Conservation (phyloP, 2,888 invertebrate genomes). For the Phyto melanocephala region DNA sequence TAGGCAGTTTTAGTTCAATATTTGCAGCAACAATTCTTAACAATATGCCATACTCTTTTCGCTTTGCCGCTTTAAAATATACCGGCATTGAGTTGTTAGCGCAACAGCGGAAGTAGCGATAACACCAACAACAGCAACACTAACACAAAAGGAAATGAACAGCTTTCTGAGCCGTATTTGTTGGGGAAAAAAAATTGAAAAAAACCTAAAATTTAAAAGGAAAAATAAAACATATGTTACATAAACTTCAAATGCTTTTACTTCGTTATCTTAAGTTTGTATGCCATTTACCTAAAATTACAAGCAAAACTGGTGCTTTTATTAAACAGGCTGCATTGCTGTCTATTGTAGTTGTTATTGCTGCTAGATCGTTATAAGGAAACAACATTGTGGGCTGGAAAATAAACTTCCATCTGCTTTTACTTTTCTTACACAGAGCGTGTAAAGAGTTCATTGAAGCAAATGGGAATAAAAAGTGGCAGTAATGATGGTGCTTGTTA, state of each 20-base stretch:
- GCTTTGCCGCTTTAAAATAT: slow-evolving; percentile 50
- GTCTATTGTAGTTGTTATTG: neutral
- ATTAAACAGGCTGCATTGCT: slow-evolving; percentile 13
- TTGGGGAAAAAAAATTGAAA: neutral
- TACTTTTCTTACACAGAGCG: slow-evolving; percentile 4
- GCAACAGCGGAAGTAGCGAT: slow-evolving; percentile 71
- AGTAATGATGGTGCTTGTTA: slow-evolving; percentile 47
- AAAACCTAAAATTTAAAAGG: neutral
- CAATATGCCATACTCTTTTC: neutral
- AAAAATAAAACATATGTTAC: neutral
- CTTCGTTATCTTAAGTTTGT: slow-evolving; percentile 17
- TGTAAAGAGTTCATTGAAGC: slow-evolving; percentile 51
- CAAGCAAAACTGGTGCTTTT: slow-evolving; percentile 22
- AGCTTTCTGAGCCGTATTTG: slow-evolving; percentile 61
- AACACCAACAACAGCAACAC: slow-evolving; percentile 67
- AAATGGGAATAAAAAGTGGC: slow-evolving; percentile 55
- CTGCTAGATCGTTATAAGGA: neutral
- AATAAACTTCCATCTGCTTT: neutral
- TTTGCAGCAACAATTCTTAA: no score
- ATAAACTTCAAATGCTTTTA: slow-evolving; percentile 9
- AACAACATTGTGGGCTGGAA: neutral
- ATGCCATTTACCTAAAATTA: slow-evolving; percentile 11
- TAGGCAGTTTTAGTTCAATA: no score
- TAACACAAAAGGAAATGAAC: slow-evolving; percentile 72
- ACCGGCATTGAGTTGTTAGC: slow-evolving; percentile 67